Conservation (phyloP, 2,113 vertebrate species). For the Rynchops niger region DNA sequence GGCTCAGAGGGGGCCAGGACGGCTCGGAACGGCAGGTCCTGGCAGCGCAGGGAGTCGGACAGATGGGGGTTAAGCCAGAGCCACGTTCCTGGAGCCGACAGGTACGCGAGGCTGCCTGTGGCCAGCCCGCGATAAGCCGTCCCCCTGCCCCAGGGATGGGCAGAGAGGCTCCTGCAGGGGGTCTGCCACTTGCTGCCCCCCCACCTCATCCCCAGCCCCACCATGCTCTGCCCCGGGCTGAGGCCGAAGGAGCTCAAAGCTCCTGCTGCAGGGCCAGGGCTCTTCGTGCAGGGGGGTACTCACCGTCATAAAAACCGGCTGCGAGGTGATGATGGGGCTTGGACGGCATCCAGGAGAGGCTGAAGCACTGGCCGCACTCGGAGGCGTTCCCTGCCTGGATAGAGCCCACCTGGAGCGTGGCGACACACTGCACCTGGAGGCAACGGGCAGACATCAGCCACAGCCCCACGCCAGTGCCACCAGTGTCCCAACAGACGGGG, state of each 20-base stretch:
- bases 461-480: accelerated
- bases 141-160: not conserved
- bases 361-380: constrained; percentile 85
- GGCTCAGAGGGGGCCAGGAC: not conserved
- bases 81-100: accelerated
- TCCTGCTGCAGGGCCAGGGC: not conserved
- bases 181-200: no score
- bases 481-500: accelerated
- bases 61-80: not conserved
- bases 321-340: constrained; percentile 89
- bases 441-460: not conserved
- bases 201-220: no score
- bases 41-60: not conserved
- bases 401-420: constrained; percentile 87
- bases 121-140: not conserved
- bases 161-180: not conserved
- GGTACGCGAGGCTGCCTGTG: accelerated
- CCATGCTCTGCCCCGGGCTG: accelerated
- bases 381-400: constrained; percentile 73
- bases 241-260: not conserved
- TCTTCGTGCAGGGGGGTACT: not conserved
- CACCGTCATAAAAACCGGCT: constrained; percentile 92
- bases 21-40: not conserved
- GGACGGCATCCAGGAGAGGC: constrained; percentile 88
- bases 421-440: constrained; percentile 75